These are phyloP conservation scores for Chelon auratus DNA, from an alignment of 2,797 vertebrate genomes.

Conservation along the genomic window DNA sequence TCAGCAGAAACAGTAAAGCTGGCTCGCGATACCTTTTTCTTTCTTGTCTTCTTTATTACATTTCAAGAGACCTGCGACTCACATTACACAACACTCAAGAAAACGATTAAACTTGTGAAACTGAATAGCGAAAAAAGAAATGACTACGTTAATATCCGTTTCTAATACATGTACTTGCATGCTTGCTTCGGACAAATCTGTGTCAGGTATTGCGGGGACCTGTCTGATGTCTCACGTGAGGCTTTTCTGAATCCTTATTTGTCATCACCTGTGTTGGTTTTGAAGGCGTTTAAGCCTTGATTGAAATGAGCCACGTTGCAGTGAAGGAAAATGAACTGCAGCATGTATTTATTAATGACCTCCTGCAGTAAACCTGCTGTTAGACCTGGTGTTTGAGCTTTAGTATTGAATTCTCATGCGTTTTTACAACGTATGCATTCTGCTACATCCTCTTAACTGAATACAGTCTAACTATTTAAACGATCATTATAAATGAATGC, in stretches of 20 bases:
- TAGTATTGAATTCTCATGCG: neutral
- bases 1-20: constrained; percentile 46
- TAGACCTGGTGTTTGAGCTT: neutral
- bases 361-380: too few relatives aligned
- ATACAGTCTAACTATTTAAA: neutral
- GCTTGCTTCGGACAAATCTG: constrained; percentile 58
- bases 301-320: too few relatives aligned
- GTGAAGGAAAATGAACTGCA: too few relatives aligned
- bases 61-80: constrained; percentile 49
- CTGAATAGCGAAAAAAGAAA: neutral
- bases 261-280: neutral
- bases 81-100: constrained; percentile 68
- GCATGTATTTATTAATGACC: too few relatives aligned
- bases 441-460: neutral
- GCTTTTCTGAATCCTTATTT: neutral
- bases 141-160: too few relatives aligned
- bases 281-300: too few relatives aligned
- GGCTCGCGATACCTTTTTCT: constrained; percentile 5
- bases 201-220: constrained; percentile 32
- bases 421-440: neutral
- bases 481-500: neutral
- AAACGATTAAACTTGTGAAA: constrained; percentile 65
- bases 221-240: constrained; percentile 23
- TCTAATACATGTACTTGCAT: constrained; percentile 31
- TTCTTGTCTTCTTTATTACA: constrained; percentile 35